Evolutionary conservation across 2,113 vertebrate genomes (phyloP), one percentile per base, ranked within the genome.

Genomic region (Penelope pileata): DNA sequence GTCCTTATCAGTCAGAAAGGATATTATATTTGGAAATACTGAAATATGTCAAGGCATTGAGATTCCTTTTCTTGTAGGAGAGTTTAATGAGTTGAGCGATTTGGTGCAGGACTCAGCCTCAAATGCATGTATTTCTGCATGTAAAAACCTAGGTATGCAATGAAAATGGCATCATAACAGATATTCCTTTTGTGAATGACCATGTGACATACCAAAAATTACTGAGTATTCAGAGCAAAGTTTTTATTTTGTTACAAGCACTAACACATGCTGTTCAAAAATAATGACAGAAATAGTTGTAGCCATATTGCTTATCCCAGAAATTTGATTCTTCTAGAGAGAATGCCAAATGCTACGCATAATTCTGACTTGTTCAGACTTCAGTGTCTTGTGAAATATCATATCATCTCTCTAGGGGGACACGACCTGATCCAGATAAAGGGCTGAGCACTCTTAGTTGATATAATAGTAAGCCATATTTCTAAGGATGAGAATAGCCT

Each of bases 281-380:
- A 76, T 62, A 77, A 83, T 32, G 83, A 93, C 91, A 94, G 91
- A 95, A 94, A 95, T 92, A 93, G 85, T 51, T n/a, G 77, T 18
- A 86, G 73, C 74, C 93, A 90, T 91, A 95, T 93, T 95, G 92
- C 93, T 90, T 47, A 69, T 64, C 69, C 77, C 77, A 93, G 83
- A 92, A 94, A 92, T 78, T 64, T 78, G 67, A 42, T 4, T 0
- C 36, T 93, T 94, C 60, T 43, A 62, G 51, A 68, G 64, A 95
- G 30, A 86, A 91, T 45, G 90, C 80, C 95, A 96, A 96, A 77
- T 17, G 80, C 73, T 51, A n/a, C 64, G 83, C 10, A 0, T 64
- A 50, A 62, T 92, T 89, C 83, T 89, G 85, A 54, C 80, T 73
- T 38, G 38, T 82, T 69, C 84, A 36, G 48, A n/a, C 32, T 76